These are phyloP conservation scores for Mactromeris polynyma DNA, from an alignment of 2,888 invertebrate genomes.

Conservation along the genomic window DNA sequence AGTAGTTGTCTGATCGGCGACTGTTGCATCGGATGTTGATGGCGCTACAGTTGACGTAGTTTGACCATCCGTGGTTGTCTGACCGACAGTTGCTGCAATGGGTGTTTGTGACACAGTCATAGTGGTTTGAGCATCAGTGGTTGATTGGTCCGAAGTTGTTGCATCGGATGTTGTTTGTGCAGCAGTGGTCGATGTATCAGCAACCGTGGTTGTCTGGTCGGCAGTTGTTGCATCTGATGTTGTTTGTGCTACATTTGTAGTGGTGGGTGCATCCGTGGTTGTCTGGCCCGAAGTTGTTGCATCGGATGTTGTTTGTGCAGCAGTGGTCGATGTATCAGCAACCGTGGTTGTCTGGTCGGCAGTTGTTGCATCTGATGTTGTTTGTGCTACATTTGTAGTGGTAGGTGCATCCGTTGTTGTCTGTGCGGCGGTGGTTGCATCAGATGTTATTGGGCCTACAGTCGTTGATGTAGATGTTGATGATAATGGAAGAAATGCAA, in stretches of 20 bases:
- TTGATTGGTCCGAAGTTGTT: background rate
- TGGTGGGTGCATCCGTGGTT: background rate
- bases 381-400: background rate
- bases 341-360: background rate
- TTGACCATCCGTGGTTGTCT: background rate
- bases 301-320: background rate
- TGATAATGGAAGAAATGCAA: background rate
- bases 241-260: background rate
- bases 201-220: background rate
- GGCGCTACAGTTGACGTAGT: background rate
- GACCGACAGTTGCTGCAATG: background rate
- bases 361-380: conserved; percentile 12
- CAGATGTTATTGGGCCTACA: background rate
- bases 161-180: background rate
- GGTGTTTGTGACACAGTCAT: background rate
- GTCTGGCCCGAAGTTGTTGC: background rate
- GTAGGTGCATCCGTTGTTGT: background rate
- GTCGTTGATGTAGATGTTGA: conserved; percentile 17
- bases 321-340: background rate
- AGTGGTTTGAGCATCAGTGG: background rate
- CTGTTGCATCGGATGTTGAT: background rate
- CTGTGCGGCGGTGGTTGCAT: conserved; percentile 3
- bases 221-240: background rate
- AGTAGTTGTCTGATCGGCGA: conserved; percentile 11
- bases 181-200: background rate